Evolutionary conservation across 2,113 vertebrate species (phyloP), one percentile per base, ranked within the genome.

Genomic region (Leptobrachium ailaonicum): DNA sequence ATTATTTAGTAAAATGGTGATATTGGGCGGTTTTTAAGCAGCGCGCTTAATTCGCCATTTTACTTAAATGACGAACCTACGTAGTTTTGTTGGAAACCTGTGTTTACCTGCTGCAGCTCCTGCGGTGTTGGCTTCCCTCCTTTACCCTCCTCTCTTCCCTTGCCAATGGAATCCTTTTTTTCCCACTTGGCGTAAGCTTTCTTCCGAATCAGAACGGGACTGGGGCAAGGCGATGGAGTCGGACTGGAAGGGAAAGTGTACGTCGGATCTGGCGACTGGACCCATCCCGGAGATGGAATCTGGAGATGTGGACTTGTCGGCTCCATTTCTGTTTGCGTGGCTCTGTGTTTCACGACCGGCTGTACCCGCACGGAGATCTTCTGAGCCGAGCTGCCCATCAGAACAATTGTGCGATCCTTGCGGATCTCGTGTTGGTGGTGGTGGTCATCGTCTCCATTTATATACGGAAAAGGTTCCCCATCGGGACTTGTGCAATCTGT

Each of bases 181-280:
- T 98, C 97, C 95, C 97, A 98, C 86, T 95, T 96, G 85, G 93
- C 96, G 76, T 95, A 98, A 0, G 95, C 90, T 69, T 94, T 92
- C 86, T 90, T 98, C 56, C 95, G 93, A 76, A 92, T 86, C 20
- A 94, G 89, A 76, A 97, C 43, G 0, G 97, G 97, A 86, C 95
- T 98, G 69, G 95, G 95, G 64, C 95, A 94, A 0, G 90, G 77
- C 8, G 92, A 87, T 0, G 89, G 54, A 8, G 85, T 80, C 12
- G 88, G 58, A 10, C 87, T 80, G n/a, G 88, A 82, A 2, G 91
- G 88, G 64, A 89, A 90, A 56, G 87, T 85, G 14, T 79, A 86
- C 2, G 79, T 79, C 41, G 87, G 83, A 42, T 95, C 92, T 63
- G 83, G 83, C 13, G 84, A 75, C 7, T 79, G 72, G 32, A 53